A percentile compares a stretch with the other conserved stretches of the same genome.
Conservation (phyloP, 2,888 invertebrate genomes). For the Elaeidobius kamerunicus region DNA sequence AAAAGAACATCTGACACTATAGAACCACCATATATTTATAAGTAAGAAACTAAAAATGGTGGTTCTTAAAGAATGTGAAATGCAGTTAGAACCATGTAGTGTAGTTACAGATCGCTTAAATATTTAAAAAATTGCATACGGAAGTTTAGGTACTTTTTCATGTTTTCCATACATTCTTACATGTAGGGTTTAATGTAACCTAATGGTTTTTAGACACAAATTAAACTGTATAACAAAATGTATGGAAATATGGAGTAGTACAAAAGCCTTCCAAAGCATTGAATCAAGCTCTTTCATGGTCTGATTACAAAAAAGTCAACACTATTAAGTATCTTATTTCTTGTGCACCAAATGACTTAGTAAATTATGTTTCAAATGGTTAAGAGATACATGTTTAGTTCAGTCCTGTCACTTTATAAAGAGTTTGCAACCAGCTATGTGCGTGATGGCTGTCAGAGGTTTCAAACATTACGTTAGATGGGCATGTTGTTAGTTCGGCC, state of each 20-base stretch:
- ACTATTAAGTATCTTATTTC: conserved; percentile 35
- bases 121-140: no score
- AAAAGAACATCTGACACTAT: no score
- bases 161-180: no score
- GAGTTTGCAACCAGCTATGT: neutral
- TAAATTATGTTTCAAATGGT: conserved; percentile 31
- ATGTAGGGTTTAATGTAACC: no score
- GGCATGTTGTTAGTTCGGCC: neutral
- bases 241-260: conserved; percentile 34
- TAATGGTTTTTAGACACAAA: no score
- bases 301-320: conserved; percentile 39
- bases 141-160: no score
- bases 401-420: conserved; percentile 1
- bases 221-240: conserved; percentile 33
- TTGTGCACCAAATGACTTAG: conserved; percentile 28
- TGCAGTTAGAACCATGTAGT: no score
- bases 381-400: conserved; percentile 4
- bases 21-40: no score
- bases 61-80: no score
- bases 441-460: conserved; percentile 3
- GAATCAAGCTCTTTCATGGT: conserved; percentile 37
- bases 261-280: conserved; percentile 35
- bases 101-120: no score
- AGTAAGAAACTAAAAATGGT: no score
- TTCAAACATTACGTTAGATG: conserved; percentile 3